These are phyloP conservation scores for Echiichthys vipera DNA, from an alignment of 2,797 vertebrate genomes.

Conservation along the genomic window DNA sequence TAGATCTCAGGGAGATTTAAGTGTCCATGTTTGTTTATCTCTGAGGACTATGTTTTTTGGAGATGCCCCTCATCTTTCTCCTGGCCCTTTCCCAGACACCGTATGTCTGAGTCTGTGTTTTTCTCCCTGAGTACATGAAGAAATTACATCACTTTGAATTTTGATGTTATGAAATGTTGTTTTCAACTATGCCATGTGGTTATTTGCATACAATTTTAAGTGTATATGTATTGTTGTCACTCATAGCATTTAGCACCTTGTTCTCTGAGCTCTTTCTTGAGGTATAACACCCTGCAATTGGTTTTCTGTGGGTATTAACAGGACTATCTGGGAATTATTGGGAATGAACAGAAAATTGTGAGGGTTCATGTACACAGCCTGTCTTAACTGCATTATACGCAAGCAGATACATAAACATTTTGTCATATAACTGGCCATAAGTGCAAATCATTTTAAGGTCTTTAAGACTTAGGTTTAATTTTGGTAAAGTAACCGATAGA, in stretches of 20 bases:
- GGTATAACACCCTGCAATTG: background rate
- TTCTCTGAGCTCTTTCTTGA: conserved; percentile 23
- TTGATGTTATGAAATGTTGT: conserved; percentile 15
- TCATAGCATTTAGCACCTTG: conserved; percentile 35
- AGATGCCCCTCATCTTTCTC: background rate
- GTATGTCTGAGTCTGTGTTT: background rate
- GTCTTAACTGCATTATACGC: conserved; percentile 8
- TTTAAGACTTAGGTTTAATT: too few relatives aligned
- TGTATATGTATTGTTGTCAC: conserved; percentile 14
- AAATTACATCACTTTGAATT: conserved; percentile 2
- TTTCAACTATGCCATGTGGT: conserved; percentile 6
- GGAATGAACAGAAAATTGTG: background rate
- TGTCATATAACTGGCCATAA: conserved; percentile 1
- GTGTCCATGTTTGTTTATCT: background rate
- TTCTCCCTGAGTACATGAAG: background rate
- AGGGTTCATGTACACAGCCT: background rate
- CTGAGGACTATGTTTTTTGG: background rate
- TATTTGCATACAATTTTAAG: conserved; percentile 10
- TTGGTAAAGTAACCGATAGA: background rate
- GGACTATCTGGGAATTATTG: background rate
- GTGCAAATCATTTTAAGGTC: conserved; percentile 7
- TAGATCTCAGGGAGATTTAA: conserved; percentile 73
- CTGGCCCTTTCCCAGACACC: background rate
- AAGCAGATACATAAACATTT: background rate
- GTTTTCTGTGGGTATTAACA: background rate